Evolutionary conservation across 2,888 invertebrate species (phyloP), one percentile per base, ranked within the genome.

Genomic region (Caenorhabditis imperialis): DNA sequence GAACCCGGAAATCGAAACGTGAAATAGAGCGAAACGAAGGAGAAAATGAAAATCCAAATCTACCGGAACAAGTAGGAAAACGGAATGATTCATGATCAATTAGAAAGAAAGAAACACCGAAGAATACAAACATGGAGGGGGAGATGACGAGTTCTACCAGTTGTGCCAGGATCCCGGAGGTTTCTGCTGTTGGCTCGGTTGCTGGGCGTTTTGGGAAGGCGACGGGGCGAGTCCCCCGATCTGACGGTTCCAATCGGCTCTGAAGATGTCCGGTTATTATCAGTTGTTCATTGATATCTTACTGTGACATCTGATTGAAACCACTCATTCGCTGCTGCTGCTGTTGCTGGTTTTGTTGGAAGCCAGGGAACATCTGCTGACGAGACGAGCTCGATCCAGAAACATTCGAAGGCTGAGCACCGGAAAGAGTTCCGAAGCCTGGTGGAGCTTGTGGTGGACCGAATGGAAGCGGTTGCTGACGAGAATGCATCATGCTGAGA

Each of bases 241-340:
- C 23, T 37, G 37, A 16, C 54, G 63, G n/a, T 27, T 51, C 67
- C 67, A 67, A n/a, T 67, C 67, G 44, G 51, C 33, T 42, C 67
- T 67, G 38, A 6, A 30, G 10, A 7, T 30, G 30, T 6, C 30
- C 30, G 30, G 10, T 7, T 30, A 7, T 30, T 30, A 10, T 30
- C 30, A 30, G 10, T 30, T 7, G 30, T 30, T 30, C 30, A 10
- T 3, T 35, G 16, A 37, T 3, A 22, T 10, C 14, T 12, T 16
- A 18, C 27, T 27, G 40, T 1, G 25, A 16, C 3, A 45, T 16
- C 35, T 45, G 57, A 12, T 23, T 33, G 44, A 30, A 57, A 1
- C 27, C n/a, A n/a, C 30, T 30, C 30, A 30, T 30, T 30, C 10
- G 30, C 30, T 30, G 30, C 30, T 30, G 30, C 30, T 30, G 30